Conservation (phyloP, 2,888 invertebrate genomes). For the Scaptomyza cyrtandrae region DNA sequence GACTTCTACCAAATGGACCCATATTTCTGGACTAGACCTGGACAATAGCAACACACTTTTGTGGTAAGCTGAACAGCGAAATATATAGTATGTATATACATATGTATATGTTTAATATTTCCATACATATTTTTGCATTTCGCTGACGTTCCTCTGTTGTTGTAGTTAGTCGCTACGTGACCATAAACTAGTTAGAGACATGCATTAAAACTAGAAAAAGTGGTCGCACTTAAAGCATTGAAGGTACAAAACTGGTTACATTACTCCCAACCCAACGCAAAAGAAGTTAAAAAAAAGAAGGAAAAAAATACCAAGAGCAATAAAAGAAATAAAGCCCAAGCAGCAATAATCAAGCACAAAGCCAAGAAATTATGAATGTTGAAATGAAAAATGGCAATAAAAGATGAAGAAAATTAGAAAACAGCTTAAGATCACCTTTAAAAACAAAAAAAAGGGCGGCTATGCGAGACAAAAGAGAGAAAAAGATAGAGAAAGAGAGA, state of each 20-base stretch:
- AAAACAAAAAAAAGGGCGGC: slow-evolving; percentile 52
- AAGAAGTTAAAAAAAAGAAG: slow-evolving; percentile 28
- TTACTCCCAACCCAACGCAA: slow-evolving; percentile 39
- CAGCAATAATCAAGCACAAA: slow-evolving; percentile 53
- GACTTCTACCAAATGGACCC: slow-evolving; percentile 54
- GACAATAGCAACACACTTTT: slow-evolving; percentile 40
- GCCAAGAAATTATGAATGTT: slow-evolving; percentile 64
- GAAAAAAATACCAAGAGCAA: slow-evolving; percentile 37
- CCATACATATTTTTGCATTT: slow-evolving; percentile 6
- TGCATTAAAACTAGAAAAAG: slow-evolving; percentile 67
- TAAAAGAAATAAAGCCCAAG: slow-evolving; percentile 37
- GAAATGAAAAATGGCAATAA: slow-evolving; percentile 68
- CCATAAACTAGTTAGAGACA: slow-evolving; percentile 76
- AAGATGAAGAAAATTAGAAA: slow-evolving; percentile 66
- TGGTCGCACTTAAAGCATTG: slow-evolving; percentile 47
- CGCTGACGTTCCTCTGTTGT: slow-evolving; percentile 14
- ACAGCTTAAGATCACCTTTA: slow-evolving; percentile 3
- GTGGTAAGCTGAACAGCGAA: slow-evolving; percentile 49
- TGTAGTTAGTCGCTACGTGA: slow-evolving; percentile 39
- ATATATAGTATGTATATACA: background rate
- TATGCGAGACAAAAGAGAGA: slow-evolving; percentile 3
- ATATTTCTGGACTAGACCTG: slow-evolving; percentile 5
- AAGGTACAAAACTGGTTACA: slow-evolving; percentile 78
- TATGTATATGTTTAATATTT: background rate
- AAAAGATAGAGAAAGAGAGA: background rate